Evolutionary conservation across 2,888 invertebrate genomes (phyloP).

Genomic region (Ptychoptera contaminata): DNA sequence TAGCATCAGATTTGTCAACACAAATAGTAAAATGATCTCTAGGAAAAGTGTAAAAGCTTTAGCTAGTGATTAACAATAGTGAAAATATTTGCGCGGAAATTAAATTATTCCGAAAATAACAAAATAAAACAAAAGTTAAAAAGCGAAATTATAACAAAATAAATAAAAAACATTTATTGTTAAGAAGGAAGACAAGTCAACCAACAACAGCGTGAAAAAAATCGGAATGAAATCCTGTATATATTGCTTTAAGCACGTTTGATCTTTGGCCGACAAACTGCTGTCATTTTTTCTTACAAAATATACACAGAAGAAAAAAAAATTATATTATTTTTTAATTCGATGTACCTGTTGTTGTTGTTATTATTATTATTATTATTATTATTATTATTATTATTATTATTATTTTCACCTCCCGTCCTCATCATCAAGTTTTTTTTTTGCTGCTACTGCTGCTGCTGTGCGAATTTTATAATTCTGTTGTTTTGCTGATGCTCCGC

Average conservation of each 20-base stretch:
- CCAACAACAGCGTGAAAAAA: conserved; percentile 11
- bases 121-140: too few species aligned
- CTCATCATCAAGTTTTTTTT: neutral
- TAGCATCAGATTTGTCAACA: too few species aligned
- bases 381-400: neutral
- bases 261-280: conserved; percentile 7
- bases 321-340: conserved; percentile 1
- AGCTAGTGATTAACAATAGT: too few species aligned
- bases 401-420: neutral
- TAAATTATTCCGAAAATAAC: too few species aligned
- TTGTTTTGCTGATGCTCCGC: too few species aligned
- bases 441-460: neutral
- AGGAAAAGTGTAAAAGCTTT: too few species aligned
- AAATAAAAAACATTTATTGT: too few species aligned
- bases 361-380: neutral
- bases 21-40: too few species aligned
- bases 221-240: conserved; percentile 12
- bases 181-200: too few species aligned
- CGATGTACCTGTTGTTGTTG: neutral
- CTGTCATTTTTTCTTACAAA: neutral
- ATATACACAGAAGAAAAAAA: too few species aligned
- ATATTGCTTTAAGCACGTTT: conserved; percentile 4
- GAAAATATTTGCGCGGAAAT: too few species aligned
- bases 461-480: neutral
- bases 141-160: too few species aligned